phyloP scores from a whole-genome alignment of 2,797 vertebrate genomes.

The Acipenser oxyrinchus region DNA sequence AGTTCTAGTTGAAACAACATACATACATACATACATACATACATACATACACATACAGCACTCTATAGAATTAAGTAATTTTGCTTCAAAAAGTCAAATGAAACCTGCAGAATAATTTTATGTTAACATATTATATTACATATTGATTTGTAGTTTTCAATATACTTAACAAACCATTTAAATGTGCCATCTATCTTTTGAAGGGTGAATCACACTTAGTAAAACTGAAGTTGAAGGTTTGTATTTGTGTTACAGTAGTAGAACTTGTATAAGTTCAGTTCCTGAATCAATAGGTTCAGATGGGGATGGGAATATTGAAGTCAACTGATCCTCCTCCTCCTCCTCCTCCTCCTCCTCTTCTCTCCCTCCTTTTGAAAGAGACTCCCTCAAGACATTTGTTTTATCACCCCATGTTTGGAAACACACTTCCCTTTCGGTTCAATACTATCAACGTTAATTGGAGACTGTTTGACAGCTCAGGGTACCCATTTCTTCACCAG shows the following conservation, averaged over 20 bases:
- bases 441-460: conserved; percentile 24
- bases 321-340: not conserved
- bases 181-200: not conserved
- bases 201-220: not conserved
- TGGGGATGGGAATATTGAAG: conserved; percentile 5
- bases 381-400: not conserved
- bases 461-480: conserved; percentile 12
- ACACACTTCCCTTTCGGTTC: conserved; percentile 21
- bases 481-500: too few species aligned
- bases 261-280: not conserved
- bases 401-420: conserved; percentile 19
- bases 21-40: too few species aligned
- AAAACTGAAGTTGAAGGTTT: not conserved
- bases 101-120: too few species aligned
- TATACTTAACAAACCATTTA: too few species aligned
- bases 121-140: too few species aligned
- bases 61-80: too few species aligned
- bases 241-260: not conserved
- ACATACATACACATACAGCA: too few species aligned
- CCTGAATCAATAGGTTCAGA: conserved; percentile 1
- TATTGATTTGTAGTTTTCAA: too few species aligned
- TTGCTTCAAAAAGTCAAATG: too few species aligned
- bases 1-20: too few species aligned
- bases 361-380: too few species aligned
- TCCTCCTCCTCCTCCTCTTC: not conserved